Evolutionary conservation across 1,140 invertebrate genomes (phyloP), one percentile per base, ranked within the genome.

Genomic region (Orussus abietinus): DNA sequence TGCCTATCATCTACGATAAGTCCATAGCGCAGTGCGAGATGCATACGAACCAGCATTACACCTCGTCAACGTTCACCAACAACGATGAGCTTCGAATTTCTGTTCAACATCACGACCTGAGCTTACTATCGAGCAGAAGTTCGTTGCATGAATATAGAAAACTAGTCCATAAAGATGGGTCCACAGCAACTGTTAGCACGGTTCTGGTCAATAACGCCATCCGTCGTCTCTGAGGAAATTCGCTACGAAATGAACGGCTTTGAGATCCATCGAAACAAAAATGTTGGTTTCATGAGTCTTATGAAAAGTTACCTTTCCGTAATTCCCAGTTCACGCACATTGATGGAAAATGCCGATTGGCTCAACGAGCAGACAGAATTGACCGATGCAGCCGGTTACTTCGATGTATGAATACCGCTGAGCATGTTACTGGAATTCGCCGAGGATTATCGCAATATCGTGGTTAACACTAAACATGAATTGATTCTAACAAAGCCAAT

Each of bases 201-300:
- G 40, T 4, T 20, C 38, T 73, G 21, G 49, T 52, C 9, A 72
- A 69, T 50, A 74, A 71, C 52, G 53, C 47, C 11, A 44, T 68
- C 4, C 47, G 59, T 17, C 61, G 61, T 56, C 42, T 75, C 76
- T 54, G 59, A 67, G 42, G 68, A 73, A 47, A 68, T 72, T n/a
- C 50, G 66, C 25, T 75, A 71, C 49, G 66, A 72, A 55, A 5
- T 75, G 3, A 69, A 69, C 49, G 66, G 59, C 17, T 46, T 66
- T 2, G 66, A 67, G 52, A 65, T 75, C 36, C 69, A 77, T 60
- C 38, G 51, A 25, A 58, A 51, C 35, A 63, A 62, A 57, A 63
- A 66, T 52, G 53, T 62, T 4, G 68, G 69, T 20, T 49, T 68
- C 3, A 64, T 63, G 2, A 63, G 39, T 30, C 52, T 61, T n/a